These are phyloP conservation scores for Podarcis raffonei DNA, from an alignment of 2,113 vertebrate species.

Conservation along the genomic window DNA sequence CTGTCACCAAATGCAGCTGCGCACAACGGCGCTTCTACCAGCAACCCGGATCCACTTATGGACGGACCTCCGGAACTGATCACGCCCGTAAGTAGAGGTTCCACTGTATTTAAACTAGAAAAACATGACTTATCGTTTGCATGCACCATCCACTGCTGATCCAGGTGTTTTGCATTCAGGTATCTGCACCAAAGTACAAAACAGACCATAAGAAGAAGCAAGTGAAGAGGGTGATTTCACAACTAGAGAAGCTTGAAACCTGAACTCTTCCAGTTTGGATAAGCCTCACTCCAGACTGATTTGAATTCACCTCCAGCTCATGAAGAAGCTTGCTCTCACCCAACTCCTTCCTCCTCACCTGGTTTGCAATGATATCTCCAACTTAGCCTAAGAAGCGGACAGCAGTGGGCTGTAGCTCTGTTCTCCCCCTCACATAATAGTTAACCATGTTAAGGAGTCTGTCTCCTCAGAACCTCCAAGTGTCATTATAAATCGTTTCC, in stretches of 20 bases:
- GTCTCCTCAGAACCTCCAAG: no score
- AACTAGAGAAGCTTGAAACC: background rate
- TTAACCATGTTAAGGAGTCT: background rate
- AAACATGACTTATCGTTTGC: background rate
- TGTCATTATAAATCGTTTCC: no score
- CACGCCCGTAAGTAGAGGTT: no score
- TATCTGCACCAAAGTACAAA: background rate
- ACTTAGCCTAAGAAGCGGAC: background rate
- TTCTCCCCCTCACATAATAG: background rate
- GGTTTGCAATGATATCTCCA: background rate
- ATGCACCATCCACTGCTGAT: background rate
- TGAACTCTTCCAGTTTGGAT: background rate
- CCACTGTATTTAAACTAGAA: background rate
- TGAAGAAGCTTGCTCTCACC: background rate
- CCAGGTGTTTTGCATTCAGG: background rate
- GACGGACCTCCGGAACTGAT: no score
- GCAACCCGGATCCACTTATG: no score
- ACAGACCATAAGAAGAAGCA: background rate
- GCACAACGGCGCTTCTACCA: no score
- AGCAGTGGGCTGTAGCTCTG: background rate
- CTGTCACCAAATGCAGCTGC: rapidly evolving
- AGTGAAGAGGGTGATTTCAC: background rate
- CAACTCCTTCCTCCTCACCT: background rate
- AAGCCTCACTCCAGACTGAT: background rate
- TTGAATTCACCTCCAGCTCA: background rate